phyloP scores from a whole-genome alignment of 2,888 invertebrate species.

The Drosophila nigricruria region DNA sequence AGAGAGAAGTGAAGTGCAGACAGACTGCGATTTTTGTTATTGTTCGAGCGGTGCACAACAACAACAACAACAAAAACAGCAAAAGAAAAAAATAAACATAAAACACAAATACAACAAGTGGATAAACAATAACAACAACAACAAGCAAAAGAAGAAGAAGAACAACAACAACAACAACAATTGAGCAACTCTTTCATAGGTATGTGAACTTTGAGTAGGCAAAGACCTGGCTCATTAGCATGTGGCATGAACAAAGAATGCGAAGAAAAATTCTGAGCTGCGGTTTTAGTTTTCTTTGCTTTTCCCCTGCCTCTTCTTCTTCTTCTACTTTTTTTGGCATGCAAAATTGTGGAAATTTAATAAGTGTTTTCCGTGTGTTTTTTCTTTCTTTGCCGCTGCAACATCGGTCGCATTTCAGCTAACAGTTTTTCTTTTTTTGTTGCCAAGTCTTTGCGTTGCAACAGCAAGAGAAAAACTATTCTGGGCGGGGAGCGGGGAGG shows the following conservation, averaged over 20 bases:
- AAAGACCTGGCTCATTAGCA: slow-evolving; percentile 49
- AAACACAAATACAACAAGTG: slow-evolving; percentile 52
- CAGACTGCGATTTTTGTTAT: slow-evolving; percentile 55
- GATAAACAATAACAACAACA: slow-evolving; percentile 42
- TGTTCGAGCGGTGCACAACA: slow-evolving; percentile 39
- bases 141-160: neutral
- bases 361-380: slow-evolving; percentile 66
- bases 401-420: slow-evolving; percentile 54
- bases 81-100: slow-evolving; percentile 14
- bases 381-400: slow-evolving; percentile 22
- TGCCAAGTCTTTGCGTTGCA: slow-evolving; percentile 38
- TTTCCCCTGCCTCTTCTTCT: slow-evolving; percentile 26
- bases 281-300: slow-evolving; percentile 39
- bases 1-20: slow-evolving; percentile 66
- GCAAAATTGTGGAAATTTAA: slow-evolving; percentile 73
- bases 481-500: slow-evolving; percentile 3
- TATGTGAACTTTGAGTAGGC: slow-evolving; percentile 53
- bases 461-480: slow-evolving; percentile 13
- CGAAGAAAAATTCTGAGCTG: slow-evolving; percentile 47
- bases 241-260: slow-evolving; percentile 24
- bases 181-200: slow-evolving; percentile 34
- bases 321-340: slow-evolving; percentile 55
- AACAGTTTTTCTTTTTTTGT: slow-evolving; percentile 67
- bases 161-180: slow-evolving; percentile 14
- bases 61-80: too few species aligned